phyloP scores from a whole-genome alignment of 2,888 invertebrate genomes.

The Cantharis rustica region DNA sequence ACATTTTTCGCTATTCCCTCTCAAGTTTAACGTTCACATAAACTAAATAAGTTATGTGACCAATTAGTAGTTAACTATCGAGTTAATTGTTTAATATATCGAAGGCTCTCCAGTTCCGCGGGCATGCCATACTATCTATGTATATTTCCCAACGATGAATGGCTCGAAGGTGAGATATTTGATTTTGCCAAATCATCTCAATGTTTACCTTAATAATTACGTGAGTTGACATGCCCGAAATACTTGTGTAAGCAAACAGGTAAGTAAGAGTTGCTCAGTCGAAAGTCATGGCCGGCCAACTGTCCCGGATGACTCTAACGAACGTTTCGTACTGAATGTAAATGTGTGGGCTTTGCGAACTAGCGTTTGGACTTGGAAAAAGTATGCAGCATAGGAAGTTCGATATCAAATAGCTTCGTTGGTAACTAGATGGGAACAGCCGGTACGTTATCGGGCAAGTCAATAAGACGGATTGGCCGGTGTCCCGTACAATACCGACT shows the following conservation, averaged over 20 bases:
- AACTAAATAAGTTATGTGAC: constrained; percentile 8
- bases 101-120: too few species aligned
- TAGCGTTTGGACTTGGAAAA: constrained; percentile 30
- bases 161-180: not conserved
- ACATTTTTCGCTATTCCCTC: constrained; percentile 9
- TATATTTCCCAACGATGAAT: not conserved
- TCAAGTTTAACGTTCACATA: constrained; percentile 13
- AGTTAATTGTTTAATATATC: constrained; percentile 11
- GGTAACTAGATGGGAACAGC: constrained; percentile 39
- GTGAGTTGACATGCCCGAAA: constrained; percentile 31
- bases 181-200: constrained; percentile 1
- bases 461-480: not conserved
- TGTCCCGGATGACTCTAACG: constrained; percentile 33
- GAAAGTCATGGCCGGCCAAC: constrained; percentile 35
- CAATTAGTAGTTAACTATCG: constrained; percentile 16
- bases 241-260: constrained; percentile 27
- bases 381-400: constrained; percentile 45
- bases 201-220: constrained; percentile 26
- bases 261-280: constrained; percentile 30
- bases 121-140: too few species aligned
- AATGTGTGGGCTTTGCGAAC: constrained; percentile 31
- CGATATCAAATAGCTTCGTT: constrained; percentile 48
- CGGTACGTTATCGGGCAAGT: constrained; percentile 33
- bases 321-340: constrained; percentile 33
- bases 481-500: constrained; percentile 9